Base-by-base conservation (phyloP, 2,113 vertebrate genomes). In the Crotophaga sulcirostris region DNA sequence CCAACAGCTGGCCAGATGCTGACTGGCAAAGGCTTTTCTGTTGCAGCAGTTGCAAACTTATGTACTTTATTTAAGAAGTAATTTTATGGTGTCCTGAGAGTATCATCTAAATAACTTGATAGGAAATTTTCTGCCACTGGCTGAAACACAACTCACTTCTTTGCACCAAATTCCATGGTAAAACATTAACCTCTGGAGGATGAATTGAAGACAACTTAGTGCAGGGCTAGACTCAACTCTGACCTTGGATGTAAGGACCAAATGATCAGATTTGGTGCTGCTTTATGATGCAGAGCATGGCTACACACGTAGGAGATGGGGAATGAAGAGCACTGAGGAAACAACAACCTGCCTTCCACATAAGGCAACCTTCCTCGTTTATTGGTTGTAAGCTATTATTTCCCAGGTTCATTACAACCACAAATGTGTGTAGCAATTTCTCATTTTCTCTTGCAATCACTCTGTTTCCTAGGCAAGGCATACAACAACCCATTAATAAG, bases 231-330 rank as follows among this genome's bases (percentile, higher is more conserved):
- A 4, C 29, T 64, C 44, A 56, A 33, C 14, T 47, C 58, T 59
- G 52, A n/a, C 33, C 62, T 38, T 0, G 0, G 16, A 14, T 15
- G 47, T 38, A 56, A 64, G 44, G 54, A 49, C 19, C 28, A 16
- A 9, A 6, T 0, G 2, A 58, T 5, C 10, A 40, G 11, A 10
- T 19, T 31, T 24, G 47, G 14, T 10, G 44, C n/a, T 83, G 54
- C 24, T 3, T 0, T 24, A 2, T 10, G 42, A 47, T 1, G 2
- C 3, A 9, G 28, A 45, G 33, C 42, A 56, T 34, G 20, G 40
- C 15, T n/a, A 13, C 33, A 25, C 5, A 44, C 0, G 1, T 13
- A 47, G 51, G 28, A 20, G 52, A 34, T 4, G 17, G 25, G 49
- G 34, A 62, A 9, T 19, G n/a, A 66, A 45, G 25, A 78, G 29